Evolutionary conservation across 2,797 vertebrate species (phyloP), one percentile per base, ranked within the genome.

Genomic region (Serranus cabrilla): DNA sequence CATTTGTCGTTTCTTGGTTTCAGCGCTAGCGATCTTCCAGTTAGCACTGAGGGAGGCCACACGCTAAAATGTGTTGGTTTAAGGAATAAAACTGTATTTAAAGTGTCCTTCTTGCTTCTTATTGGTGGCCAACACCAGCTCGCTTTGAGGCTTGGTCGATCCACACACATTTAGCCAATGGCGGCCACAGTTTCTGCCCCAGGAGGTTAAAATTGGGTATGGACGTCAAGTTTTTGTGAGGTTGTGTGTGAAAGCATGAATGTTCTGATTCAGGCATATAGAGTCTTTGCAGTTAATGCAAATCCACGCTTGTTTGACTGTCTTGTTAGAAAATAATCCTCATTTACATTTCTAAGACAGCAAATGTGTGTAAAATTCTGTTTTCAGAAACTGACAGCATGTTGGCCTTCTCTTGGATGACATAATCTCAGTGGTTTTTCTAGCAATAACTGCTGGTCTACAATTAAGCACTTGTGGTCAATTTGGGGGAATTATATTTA

Each of bases 401-500:
- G 25, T 31, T 72, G 49, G 25, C 39, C 12, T 49, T 51, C 21
- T n/a, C 12, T 12, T 2, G 20, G 23, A 52, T 31, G 49, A 65
- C 54, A 57, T 40, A n/a, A 66, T 56, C 42, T 11, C 37, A 9
- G 70, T 25, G 23, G 58, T 43, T 59, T 62, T 62, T 27, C 58
- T 4, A 20, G 13, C 54, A 60, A 25, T n/a, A 59, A 55, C 47
- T 39, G 43, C 40, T 27, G 4, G 25, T 13, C 55, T 62, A 27
- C 47, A 67, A 42, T 75, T 11, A 69, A 62, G 59, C 18, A 8
- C 49, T 40, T 60, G 67, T 31, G 76, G 43, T 79, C 49, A 58
- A 12, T 76, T 72, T 39, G 10, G 37, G 45, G n/a, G 37, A 34
- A 47, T 62, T 63, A 51, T 37, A 55, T 78, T 84, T 31, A 51